Base-by-base conservation (phyloP, 2,113 vertebrate genomes). In the Lontra canadensis region DNA sequence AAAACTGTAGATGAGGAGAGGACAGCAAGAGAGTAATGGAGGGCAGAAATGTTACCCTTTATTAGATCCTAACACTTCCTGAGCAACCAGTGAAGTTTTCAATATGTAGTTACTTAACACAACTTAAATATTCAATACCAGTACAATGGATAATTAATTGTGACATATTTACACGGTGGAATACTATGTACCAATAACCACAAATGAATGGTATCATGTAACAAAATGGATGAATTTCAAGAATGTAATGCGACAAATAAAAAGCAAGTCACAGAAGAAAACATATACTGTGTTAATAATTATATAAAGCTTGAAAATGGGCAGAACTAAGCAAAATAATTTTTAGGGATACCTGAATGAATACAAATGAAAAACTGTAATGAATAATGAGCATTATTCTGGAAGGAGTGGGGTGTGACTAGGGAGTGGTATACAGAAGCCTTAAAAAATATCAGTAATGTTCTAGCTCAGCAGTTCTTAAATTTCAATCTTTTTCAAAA, bases 231-330 rank as follows among this genome's bases (percentile, higher is more conserved):
- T 88, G 39, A 57, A 92, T 49, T 76, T 92, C 78, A 96, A 42
- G 29, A 88, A 61, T 18, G 42, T 74, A 49, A 73, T 73, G 44
- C 86, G 31, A 42, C 18, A 88, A 78, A 83, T 71, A 73, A 93
- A 80, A 90, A 63, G n/a, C n/a, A 97, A 92, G 61, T 85, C 61
- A 89, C 52, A 80, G 18, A 88, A 92, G 6, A 92, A 84, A 84
- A 71, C 18, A 36, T 49, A 52, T 31, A 65, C 29, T 49, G 0
- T 25, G 23, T 55, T 76, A 90, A 29, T 59, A 85, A 71, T 36
- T 65, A 87, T 17, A 44, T 55, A 39, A 91, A 78, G 39, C 18
- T 81, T 94, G n/a, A 81, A 65, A 94, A 76, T 13, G 47, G 49
- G 9, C 42, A 90, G 80, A 61, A 74, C 29, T 80, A 90, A 63